phyloP scores from a whole-genome alignment of 2,797 vertebrate species.

The Echeneis naucrates region DNA sequence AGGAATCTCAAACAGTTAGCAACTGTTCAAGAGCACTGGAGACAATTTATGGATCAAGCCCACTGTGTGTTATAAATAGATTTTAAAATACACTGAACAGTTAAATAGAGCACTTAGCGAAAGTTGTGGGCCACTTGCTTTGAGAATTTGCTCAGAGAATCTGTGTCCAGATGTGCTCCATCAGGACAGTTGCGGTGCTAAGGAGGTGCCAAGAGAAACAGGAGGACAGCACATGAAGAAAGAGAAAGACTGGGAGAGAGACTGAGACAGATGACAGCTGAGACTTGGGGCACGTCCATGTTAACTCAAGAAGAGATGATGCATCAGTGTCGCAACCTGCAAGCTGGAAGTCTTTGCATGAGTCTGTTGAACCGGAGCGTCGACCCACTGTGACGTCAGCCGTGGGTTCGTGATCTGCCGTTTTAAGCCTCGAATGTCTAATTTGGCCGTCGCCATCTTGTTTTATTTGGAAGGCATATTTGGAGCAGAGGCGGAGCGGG shows the following conservation, averaged over 20 bases:
- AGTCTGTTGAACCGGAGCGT: too few relatives aligned
- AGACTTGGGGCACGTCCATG: conserved; percentile 12
- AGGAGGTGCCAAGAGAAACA: conserved; percentile 81
- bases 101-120: conserved; percentile 68
- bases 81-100: conserved; percentile 59
- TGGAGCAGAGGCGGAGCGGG: too few relatives aligned
- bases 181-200: conserved; percentile 69
- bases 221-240: conserved; percentile 74
- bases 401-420: too few relatives aligned
- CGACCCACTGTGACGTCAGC: too few relatives aligned
- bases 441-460: too few relatives aligned
- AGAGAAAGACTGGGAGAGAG: conserved; percentile 48
- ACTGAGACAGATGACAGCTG: conserved; percentile 34
- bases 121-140: conserved; percentile 66
- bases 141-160: conserved; percentile 44
- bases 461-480: too few relatives aligned
- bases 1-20: conserved; percentile 30
- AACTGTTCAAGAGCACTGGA: conserved; percentile 49
- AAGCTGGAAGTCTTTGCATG: neutral
- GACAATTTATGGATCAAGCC: conserved; percentile 43
- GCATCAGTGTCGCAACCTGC: neutral
- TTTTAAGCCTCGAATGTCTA: too few relatives aligned
- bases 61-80: conserved; percentile 36
- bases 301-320: conserved; percentile 21
- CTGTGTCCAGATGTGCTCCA: conserved; percentile 74